Percentiles rank a stretch among this genome's conserved stretches.
Conservation (phyloP, 2,888 invertebrate species). For the Diaprepes abbreviatus region DNA sequence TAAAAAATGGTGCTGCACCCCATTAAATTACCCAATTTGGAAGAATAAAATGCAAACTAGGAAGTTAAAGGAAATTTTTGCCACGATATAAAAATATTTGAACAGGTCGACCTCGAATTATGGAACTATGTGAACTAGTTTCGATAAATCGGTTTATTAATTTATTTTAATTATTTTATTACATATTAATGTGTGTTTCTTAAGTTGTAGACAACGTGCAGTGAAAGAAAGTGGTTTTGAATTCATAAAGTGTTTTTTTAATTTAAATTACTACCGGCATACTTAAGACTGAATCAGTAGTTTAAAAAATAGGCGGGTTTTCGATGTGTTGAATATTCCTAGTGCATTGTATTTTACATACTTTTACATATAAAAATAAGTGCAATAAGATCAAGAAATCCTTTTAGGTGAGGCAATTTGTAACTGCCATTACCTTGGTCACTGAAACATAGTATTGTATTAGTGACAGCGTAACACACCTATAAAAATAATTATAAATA, state of each 20-base stretch:
- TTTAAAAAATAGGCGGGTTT: too few relatives aligned
- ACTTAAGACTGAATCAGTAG: too few relatives aligned
- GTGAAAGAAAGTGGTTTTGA: neutral
- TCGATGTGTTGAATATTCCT: too few relatives aligned
- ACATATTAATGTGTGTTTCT: neutral
- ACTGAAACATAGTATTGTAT: neutral
- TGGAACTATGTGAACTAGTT: slow-evolving; percentile 15
- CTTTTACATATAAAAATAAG: too few relatives aligned
- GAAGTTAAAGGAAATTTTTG: neutral
- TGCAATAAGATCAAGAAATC: too few relatives aligned
- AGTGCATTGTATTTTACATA: too few relatives aligned
- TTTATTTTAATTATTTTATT: slow-evolving; percentile 7
- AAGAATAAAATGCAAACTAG: neutral
- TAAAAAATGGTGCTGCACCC: neutral
- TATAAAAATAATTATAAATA: slow-evolving; percentile 3
- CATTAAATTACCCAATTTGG: neutral
- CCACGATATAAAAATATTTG: neutral
- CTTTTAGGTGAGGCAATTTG: neutral
- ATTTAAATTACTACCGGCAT: too few relatives aligned
- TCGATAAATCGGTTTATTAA: neutral
- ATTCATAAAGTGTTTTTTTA: neutral
- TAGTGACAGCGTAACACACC: slow-evolving; percentile 8
- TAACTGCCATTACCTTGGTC: slow-evolving; percentile 3
- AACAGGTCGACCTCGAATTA: slow-evolving; percentile 4
- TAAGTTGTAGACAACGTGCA: neutral